Evolutionary conservation across 1,140 invertebrate species (phyloP).

Genomic region (Trichonephila inaurata): DNA sequence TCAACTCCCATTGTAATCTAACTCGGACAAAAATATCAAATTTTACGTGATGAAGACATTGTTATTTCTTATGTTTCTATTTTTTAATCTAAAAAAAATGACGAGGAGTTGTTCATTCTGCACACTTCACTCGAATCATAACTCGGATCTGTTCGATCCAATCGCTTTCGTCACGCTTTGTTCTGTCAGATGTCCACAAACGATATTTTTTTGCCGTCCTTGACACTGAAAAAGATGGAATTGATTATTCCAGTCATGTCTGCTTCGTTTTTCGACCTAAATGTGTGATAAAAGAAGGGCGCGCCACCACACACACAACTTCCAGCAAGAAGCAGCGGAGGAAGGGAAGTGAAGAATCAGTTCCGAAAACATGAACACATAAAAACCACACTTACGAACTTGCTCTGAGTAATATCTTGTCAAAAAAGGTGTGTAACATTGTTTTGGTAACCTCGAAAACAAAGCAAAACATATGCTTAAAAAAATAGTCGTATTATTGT

Average conservation of each 20-base stretch:
- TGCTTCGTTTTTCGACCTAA: background rate
- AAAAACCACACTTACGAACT: background rate
- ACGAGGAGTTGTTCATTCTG: no score
- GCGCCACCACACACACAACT: background rate
- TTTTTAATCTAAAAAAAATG: no score
- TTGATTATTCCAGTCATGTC: background rate
- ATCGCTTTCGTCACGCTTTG: background rate
- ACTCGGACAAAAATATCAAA: no score
- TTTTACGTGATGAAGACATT: no score
- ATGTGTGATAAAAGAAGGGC: background rate
- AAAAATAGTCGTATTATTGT: background rate
- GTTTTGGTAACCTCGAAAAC: background rate
- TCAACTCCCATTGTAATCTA: no score
- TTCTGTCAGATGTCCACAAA: background rate
- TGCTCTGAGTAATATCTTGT: background rate
- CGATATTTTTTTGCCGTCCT: background rate
- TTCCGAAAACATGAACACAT: no score
- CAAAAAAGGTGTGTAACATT: background rate
- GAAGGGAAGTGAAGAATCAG: no score
- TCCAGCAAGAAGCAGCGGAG: no score
- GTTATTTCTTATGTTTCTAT: no score
- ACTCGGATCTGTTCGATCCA: background rate
- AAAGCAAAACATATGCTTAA: background rate
- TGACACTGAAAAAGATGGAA: background rate
- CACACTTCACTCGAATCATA: background rate